Evolutionary conservation across 2,888 invertebrate species (phyloP), one percentile per base, ranked within the genome.

Genomic region (Eretmocerus hayati): DNA sequence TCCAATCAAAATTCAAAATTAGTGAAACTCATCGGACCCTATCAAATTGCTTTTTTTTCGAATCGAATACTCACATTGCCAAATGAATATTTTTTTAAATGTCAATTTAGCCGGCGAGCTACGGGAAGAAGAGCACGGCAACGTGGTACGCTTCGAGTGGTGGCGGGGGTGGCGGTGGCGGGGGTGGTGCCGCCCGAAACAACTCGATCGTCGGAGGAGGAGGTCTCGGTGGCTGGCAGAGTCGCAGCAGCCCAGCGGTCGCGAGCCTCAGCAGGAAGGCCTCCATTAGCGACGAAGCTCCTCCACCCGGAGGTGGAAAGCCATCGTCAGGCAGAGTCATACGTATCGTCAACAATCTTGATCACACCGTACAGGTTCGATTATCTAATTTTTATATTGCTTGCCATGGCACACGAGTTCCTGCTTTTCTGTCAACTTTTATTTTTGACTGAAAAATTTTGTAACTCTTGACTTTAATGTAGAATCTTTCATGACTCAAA

Each of bases 291-390:
- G 90, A 90, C 72, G 84, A 86, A 45, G 84, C 83, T 40, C 84
- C 87, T 45, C 81, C 83, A 2, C 81, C 84, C 1, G 81, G 82
- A 51, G 80, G 75, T 72, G 77, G 73, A 57, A 88, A 89, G 63
- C 86, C 88, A 11, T 81, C 85, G 60, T 87, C 89, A 52, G 87
- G 90, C 41, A 78, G 90, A 59, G 87, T 92, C 60, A 91, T 95
- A 68, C 80, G 93, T 59, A 90, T 95, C 67, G 89, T 94, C 67
- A 94, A 94, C 73, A 92, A 92, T 71, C 84, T 87, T 78, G 88
- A 92, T 72, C 90, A 92, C 70, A 86, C 90, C 32, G 87, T 90
- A 62, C 90, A 90, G 82, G 90, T n/a, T n/a, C n/a, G n/a, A n/a
- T n/a, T n/a, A n/a, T n/a, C n/a, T n/a, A n/a, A n/a, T n/a, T n/a